Percentiles rank a stretch among this genome's conserved stretches.
phyloP scores from a whole-genome alignment of 1,140 invertebrate genomes.

The Drosophila ogumai region DNA sequence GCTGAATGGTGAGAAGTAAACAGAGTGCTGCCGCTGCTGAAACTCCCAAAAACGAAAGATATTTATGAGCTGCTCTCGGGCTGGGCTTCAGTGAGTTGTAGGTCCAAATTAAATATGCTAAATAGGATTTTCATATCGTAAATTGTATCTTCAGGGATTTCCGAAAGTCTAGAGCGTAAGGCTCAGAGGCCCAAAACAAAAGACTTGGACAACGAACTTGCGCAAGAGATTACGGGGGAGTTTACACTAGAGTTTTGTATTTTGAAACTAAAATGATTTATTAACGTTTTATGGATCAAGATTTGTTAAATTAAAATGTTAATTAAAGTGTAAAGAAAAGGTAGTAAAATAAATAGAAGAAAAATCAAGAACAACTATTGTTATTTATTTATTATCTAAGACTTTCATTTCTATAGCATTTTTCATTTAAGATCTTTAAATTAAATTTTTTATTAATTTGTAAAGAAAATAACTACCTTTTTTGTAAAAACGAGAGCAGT shows the following conservation, averaged over 20 bases:
- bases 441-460: too few relatives aligned
- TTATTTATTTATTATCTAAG: too few relatives aligned
- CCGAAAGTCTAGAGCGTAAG: not conserved
- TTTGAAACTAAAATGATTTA: slow-evolving; percentile 1
- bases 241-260: not conserved
- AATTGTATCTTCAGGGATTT: slow-evolving; percentile 19
- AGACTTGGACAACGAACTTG: slow-evolving; percentile 60
- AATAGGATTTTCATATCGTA: slow-evolving; percentile 37
- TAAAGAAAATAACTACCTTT: too few relatives aligned
- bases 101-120: slow-evolving; percentile 46
- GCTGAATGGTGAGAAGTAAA: slow-evolving; percentile 45
- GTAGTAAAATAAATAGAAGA: too few relatives aligned
- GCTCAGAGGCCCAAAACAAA: slow-evolving; percentile 28
- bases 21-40: not conserved
- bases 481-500: too few relatives aligned
- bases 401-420: too few relatives aligned
- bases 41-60: slow-evolving; percentile 24
- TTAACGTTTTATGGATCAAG: not conserved
- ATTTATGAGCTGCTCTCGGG: slow-evolving; percentile 35
- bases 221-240: not conserved
- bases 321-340: too few relatives aligned
- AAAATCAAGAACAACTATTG: not conserved
- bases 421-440: too few relatives aligned
- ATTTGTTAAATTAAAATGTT: not conserved
- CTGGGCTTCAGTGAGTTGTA: slow-evolving; percentile 13